Evolutionary conservation across 2,888 invertebrate species (phyloP), one percentile per base, ranked within the genome.

Genomic region (Nymphalis c-album): DNA sequence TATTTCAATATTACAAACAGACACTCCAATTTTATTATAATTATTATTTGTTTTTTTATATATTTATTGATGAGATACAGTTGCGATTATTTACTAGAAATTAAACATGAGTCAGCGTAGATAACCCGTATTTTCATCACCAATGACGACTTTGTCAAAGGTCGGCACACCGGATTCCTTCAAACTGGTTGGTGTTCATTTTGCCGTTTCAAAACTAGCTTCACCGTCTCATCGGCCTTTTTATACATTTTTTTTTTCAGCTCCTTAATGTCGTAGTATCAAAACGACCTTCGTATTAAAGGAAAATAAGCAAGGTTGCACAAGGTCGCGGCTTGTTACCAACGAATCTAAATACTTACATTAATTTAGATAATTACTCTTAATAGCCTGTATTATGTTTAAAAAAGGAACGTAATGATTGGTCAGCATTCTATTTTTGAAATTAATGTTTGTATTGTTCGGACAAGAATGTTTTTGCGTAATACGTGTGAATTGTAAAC

Each of bases 101-200:
- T 51, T 10, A 64, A 46, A 22, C 13, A 55, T 69, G 70, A 62
- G 48, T 67, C 67, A 67, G 60, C 45, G 59, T 66, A 70, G 69
- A 66, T 63, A 64, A 3, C 66, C 60, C 47, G 46, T 70, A 70
- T 69, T 68, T 63, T 68, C 67, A 66, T 70, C 63, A 63, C 53
- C 46, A 62, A 55, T 67, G 75, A 71, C 75, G 77, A 77, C 78
- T 73, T 78, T 78, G 78, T 78, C 78, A 77, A 78, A 78, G 78
- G 77, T 78, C 77, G 77, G 69, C 71, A 73, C 69, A 76, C 77
- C 71, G 77, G 77, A 78, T 78, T 78, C 77, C 75, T 73, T 68
- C 62, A 71, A 76, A 78, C 78, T 73, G 76, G 78, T 77, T 73
- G 68, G 47, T 68, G 74, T 48, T 64, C 70, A 74, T 67, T 71